A percentile compares a stretch with the other conserved stretches of the same genome.
phyloP scores from a whole-genome alignment of 2,888 invertebrate species.

The Rhaphigaster nebulosa region DNA sequence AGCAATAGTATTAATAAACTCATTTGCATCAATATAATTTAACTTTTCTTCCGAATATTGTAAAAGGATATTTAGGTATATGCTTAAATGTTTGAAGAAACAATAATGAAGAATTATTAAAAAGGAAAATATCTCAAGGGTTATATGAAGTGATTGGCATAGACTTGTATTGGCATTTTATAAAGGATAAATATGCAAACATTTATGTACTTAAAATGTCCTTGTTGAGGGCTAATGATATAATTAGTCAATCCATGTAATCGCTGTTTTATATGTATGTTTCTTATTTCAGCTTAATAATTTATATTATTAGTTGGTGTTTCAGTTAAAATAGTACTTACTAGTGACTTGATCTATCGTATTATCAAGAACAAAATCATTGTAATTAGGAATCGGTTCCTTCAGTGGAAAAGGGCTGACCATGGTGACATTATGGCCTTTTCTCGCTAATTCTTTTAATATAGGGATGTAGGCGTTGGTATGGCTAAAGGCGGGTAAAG shows the following conservation, averaged over 20 bases:
- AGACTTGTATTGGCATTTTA: too few species aligned
- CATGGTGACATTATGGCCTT: constrained; percentile 63
- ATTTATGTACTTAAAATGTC: neutral
- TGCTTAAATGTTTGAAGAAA: too few species aligned
- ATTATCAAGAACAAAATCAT: constrained; percentile 6
- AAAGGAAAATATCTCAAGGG: too few species aligned
- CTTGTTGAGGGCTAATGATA: neutral
- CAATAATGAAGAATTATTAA: too few species aligned
- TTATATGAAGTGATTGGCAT: too few species aligned
- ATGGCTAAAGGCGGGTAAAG: constrained; percentile 62
- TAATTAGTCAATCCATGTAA: neutral
- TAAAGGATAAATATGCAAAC: neutral
- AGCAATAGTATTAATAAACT: too few species aligned
- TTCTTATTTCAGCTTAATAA: neutral
- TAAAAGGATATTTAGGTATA: too few species aligned
- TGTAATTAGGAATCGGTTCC: constrained; percentile 31
- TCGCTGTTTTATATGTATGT: neutral
- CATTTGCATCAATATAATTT: too few species aligned
- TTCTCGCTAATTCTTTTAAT: constrained; percentile 61
- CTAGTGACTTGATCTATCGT: neutral
- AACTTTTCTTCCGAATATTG: too few species aligned
- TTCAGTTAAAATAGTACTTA: neutral
- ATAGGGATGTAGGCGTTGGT: constrained; percentile 61
- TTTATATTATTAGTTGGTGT: neutral
- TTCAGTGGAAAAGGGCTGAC: constrained; percentile 50